Base-by-base conservation (phyloP, 2,797 vertebrate genomes). In the Xenopus petersii region DNA sequence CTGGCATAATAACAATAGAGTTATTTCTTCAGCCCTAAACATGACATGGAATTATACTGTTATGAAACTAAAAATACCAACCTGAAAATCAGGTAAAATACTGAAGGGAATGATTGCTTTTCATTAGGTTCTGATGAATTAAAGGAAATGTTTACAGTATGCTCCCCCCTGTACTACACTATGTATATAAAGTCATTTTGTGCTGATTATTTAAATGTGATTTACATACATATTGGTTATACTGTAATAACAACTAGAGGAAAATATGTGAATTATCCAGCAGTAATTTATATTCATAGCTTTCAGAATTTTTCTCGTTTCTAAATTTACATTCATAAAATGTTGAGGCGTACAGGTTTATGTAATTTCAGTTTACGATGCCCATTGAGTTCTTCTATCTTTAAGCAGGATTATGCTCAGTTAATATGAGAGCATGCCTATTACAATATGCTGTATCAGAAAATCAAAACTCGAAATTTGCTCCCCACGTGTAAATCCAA, bases 391-490 rank as follows among this genome's bases (percentile, higher is more conserved):
- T 88, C 86, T 91, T 87, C 88, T 92, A 90, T 91, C 86, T 92
- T 90, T 86, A 91, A 91, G 90, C 87, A 88, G 88, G 91, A 92
- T 92, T 92, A 90, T 83, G 86, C 71, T 85, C 88, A 65, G 84
- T 88, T 91, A 91, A 92, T 91, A 88, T 84, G 84, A 88, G 88
- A 92, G 87, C 90, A 91, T 85, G 88, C 87, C 88, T 86, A 88
- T 89, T 90, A 91, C 87, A 88, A 84, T 89, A 89, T 92, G 36
- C 21, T 48, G 30, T 73, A 88, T 88, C 86, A 87, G 82, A 86
- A 89, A 92, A 92, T 92, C 90, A 88, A 89, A 92, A 90, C 86
- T 89, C 89, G 88, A 88, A 88, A 91, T 91, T 91, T 91, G 87
- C 85, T 91, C 86, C 88, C 87, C 88, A 88, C 87, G 88, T 91